These are phyloP conservation scores for Microcebus murinus DNA, from an alignment of 2,113 vertebrate genomes.

Conservation along the genomic window DNA sequence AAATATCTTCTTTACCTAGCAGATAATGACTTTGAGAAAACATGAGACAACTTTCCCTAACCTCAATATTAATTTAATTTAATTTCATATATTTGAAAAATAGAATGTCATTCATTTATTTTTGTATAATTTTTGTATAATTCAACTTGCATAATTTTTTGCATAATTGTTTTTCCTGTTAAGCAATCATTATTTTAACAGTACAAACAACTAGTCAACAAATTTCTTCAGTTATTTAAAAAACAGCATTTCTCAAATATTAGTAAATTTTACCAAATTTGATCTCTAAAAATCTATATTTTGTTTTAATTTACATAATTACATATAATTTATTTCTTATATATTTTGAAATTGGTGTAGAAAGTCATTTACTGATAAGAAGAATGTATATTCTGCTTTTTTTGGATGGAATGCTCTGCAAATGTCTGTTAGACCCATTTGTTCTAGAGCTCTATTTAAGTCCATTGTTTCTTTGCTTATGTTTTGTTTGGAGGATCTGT, in stretches of 20 bases:
- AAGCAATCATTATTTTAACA: background rate
- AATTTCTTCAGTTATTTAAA: background rate
- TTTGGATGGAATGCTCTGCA: too few relatives aligned
- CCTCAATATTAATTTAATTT: background rate
- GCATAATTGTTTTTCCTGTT: background rate
- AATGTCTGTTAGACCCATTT: too few relatives aligned
- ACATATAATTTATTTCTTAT: background rate
- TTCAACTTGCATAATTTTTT: background rate
- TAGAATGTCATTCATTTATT: background rate
- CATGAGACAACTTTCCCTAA: background rate
- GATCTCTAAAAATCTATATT: background rate
- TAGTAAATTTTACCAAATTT: background rate
- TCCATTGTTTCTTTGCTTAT: too few relatives aligned
- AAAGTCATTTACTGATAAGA: background rate
- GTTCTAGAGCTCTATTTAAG: too few relatives aligned
- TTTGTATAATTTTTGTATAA: background rate
- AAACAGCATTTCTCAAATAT: background rate
- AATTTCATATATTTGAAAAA: background rate
- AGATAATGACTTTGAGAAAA: background rate
- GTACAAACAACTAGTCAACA: background rate
- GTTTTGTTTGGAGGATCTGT: too few relatives aligned
- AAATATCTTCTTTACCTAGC: background rate
- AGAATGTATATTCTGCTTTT: too few relatives aligned
- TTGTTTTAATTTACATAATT: conserved; percentile 17
- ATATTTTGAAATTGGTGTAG: background rate